Evolutionary conservation across 1,140 invertebrate species (phyloP).

Genomic region (Mya arenaria): DNA sequence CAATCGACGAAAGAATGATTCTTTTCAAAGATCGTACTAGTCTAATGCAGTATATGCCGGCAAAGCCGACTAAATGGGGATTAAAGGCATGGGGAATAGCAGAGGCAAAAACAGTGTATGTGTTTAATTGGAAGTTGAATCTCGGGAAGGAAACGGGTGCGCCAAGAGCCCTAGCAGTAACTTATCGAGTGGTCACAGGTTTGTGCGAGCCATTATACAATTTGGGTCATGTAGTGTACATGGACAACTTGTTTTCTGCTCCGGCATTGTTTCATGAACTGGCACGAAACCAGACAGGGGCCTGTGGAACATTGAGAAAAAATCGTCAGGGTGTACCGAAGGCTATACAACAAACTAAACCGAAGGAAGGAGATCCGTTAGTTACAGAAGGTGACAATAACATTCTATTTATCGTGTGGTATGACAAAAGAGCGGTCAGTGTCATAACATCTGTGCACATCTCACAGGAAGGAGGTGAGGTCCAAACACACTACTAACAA

Average conservation of each 20-base stretch:
- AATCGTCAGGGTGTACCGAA: no score
- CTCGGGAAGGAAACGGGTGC: constrained; percentile 62
- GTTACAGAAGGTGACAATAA: no score
- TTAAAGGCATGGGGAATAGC: constrained; percentile 78
- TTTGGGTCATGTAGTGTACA: constrained; percentile 38
- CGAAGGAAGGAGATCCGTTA: no score
- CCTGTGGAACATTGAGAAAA: no score
- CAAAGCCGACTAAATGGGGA: constrained; percentile 82
- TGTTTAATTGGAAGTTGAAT: constrained; percentile 81
- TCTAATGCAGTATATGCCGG: constrained; percentile 81
- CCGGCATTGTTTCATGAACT: constrained; percentile 25
- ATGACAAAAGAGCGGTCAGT: no score
- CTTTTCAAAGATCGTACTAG: constrained; percentile 71
- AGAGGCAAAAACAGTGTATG: constrained; percentile 72
- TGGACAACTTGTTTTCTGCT: constrained; percentile 49
- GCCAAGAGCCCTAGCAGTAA: not conserved
- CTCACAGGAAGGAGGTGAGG: no score
- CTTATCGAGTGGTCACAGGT: constrained; percentile 13
- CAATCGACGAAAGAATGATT: constrained; percentile 72
- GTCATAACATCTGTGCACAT: no score
- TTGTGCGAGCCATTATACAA: not conserved
- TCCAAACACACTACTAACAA: no score
- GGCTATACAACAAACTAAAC: no score
- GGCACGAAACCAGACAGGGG: no score
- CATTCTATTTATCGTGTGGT: no score